Evolutionary conservation across 30 jellyfish, hydroid and myxozoan species (phyloP).

Genomic region (Sanderia malayensis): DNA sequence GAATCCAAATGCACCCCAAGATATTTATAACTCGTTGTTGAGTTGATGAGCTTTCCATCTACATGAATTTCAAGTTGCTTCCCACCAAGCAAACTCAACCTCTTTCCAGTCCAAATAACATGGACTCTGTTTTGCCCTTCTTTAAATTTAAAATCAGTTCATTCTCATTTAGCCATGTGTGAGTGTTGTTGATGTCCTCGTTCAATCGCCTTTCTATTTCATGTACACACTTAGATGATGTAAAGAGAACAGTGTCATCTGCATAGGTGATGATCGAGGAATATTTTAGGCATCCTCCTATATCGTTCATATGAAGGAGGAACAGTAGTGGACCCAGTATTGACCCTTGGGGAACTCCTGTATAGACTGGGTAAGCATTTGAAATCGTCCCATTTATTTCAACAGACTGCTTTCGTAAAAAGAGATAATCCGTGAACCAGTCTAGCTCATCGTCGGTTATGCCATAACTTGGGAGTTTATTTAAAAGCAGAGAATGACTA

Average conservation of each 20-base stretch:
- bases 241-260: conserved; percentile 61
- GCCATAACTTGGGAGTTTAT: conserved; percentile 36
- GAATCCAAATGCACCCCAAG: background rate
- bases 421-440: conserved; percentile 34
- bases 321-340: conserved; percentile 20
- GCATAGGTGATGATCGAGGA: conserved; percentile 38
- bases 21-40: background rate
- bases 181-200: conserved; percentile 16
- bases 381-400: conserved; percentile 13
- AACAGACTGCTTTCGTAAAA: conserved; percentile 35
- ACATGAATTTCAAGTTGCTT: background rate
- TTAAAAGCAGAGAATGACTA: conserved; percentile 37
- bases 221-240: conserved; percentile 24
- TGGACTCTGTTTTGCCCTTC: conserved; percentile 28
- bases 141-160: conserved; percentile 25
- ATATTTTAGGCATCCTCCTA: conserved; percentile 5
- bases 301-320: background rate
- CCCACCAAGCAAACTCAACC: background rate
- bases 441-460: conserved; percentile 25
- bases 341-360: conserved; percentile 25
- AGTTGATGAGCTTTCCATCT: background rate
- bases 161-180: conserved; percentile 24
- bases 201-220: conserved; percentile 23
- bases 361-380: conserved; percentile 24
- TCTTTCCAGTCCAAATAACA: conserved; percentile 34